Percentiles rank a stretch among this genome's conserved stretches.
Conservation (phyloP, 1,140 invertebrate genomes). For the Cyphomyrmex costatus region DNA sequence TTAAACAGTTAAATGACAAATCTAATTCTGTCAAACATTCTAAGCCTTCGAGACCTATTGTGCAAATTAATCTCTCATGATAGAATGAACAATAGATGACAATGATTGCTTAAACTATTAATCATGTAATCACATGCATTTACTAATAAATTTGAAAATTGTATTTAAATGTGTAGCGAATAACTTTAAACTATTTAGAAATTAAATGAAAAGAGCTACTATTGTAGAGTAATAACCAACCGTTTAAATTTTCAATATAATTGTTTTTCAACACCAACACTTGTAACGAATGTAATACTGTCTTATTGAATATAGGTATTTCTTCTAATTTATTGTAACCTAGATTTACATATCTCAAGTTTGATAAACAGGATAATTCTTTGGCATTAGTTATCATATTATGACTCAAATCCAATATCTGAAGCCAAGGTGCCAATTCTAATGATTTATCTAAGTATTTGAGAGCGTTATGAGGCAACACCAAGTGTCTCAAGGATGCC, state of each 20-base stretch:
- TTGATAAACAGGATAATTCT: constrained; percentile 87
- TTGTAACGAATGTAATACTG: constrained; percentile 85
- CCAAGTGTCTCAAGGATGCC: constrained; percentile 88
- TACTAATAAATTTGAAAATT: constrained; percentile 4
- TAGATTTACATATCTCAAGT: constrained; percentile 89
- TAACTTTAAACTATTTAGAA: constrained; percentile 2
- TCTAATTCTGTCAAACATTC: constrained; percentile 88
- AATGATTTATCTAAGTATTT: constrained; percentile 87
- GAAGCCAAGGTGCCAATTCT: constrained; percentile 88
- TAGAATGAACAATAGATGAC: constrained; percentile 8
- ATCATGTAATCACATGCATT: not conserved
- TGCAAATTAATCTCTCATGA: constrained; percentile 34
- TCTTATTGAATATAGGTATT: constrained; percentile 87
- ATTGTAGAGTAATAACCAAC: constrained; percentile 72
- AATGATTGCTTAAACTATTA: not conserved
- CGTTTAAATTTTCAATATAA: constrained; percentile 86
- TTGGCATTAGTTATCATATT: constrained; percentile 85
- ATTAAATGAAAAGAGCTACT: not conserved
- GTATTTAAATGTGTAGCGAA: constrained; percentile 1
- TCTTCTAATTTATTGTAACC: constrained; percentile 89
- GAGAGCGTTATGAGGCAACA: constrained; percentile 88
- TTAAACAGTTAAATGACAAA: constrained; percentile 89
- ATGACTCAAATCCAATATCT: constrained; percentile 89
- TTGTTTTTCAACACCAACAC: constrained; percentile 88
- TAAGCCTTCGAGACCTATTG: constrained; percentile 85